Conservation (phyloP, 2,113 vertebrate genomes). For the Laterallus jamaicensis region DNA sequence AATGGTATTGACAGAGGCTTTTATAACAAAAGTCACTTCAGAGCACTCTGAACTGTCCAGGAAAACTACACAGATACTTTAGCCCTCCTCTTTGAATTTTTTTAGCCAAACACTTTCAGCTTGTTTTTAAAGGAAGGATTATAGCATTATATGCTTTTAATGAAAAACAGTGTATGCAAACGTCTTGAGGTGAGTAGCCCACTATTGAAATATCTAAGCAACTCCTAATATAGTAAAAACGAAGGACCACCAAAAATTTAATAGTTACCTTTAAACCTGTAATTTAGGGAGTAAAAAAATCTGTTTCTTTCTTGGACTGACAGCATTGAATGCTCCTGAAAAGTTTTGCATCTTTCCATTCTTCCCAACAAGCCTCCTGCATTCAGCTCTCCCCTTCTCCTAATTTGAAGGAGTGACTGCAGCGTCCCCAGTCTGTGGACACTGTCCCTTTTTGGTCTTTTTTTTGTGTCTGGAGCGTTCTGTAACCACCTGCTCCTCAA, state of each 20-base stretch:
- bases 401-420: not conserved
- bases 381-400: not conserved
- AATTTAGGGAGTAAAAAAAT: not conserved
- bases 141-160: not conserved
- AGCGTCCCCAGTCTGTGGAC: not conserved
- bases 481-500: not conserved
- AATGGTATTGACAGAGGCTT: not conserved
- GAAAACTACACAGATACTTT: not conserved
- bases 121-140: not conserved
- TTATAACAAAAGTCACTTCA: not conserved
- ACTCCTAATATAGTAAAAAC: not conserved
- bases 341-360: not conserved
- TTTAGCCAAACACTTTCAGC: not conserved
- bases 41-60: not conserved
- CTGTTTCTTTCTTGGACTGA: not conserved
- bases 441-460: not conserved
- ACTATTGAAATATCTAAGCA: not conserved
- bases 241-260: not conserved
- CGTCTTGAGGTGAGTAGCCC: not conserved
- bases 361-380: not conserved
- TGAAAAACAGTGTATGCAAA: not conserved
- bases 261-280: not conserved
- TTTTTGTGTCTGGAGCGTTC: not conserved
- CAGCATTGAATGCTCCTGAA: not conserved
- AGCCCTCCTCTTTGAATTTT: not conserved